Conservation (phyloP, 2,888 invertebrate species). For the Sisyra terminalis region DNA sequence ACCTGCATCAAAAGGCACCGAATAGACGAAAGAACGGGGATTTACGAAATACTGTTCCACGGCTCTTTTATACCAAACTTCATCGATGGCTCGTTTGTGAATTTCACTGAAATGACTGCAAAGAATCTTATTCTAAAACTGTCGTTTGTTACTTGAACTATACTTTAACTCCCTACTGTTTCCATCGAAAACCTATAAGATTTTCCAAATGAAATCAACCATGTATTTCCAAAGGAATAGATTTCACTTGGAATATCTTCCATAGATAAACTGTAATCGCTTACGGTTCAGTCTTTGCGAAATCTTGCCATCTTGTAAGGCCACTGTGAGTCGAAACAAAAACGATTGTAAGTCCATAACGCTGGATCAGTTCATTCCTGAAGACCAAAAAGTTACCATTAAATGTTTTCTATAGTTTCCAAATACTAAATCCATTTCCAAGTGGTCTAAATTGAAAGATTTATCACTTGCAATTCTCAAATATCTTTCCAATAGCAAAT, state of each 20-base stretch:
- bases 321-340: conserved; percentile 86
- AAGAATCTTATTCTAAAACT: conserved; percentile 6
- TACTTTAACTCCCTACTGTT: no score
- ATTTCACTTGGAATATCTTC: no score
- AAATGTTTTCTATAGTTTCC: no score
- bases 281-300: conserved; percentile 22
- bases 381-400: neutral
- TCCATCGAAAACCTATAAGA: no score
- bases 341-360: conserved; percentile 69
- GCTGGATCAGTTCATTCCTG: conserved; percentile 69
- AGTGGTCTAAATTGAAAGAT: no score
- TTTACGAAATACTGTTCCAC: conserved; percentile 72
- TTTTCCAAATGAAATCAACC: no score
- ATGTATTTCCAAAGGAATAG: no score
- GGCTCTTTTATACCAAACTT: conserved; percentile 77
- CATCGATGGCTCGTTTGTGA: conserved; percentile 66
- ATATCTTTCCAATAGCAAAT: no score
- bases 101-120: conserved; percentile 55
- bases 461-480: no score
- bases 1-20: conserved; percentile 50
- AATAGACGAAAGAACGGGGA: conserved; percentile 67
- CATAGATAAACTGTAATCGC: conserved; percentile 7
- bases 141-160: no score
- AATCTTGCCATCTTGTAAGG: conserved; percentile 75
- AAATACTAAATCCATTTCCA: no score